These are phyloP conservation scores for Cosmia trapezina DNA, from an alignment of 2,888 invertebrate species.

Conservation along the genomic window DNA sequence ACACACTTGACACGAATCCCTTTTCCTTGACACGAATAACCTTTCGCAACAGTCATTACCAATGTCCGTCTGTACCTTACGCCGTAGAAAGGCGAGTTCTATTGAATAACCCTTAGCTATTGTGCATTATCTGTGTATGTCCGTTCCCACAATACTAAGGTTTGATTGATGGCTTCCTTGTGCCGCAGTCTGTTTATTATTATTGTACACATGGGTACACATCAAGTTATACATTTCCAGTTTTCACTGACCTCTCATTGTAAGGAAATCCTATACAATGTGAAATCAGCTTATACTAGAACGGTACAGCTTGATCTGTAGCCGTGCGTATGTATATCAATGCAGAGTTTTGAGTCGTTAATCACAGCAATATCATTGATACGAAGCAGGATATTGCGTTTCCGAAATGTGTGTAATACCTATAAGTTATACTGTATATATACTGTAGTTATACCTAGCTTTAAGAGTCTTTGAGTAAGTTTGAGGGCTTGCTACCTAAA, in stretches of 20 bases:
- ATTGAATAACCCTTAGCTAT: slow-evolving; percentile 51
- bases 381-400: neutral
- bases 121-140: slow-evolving; percentile 58
- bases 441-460: no score
- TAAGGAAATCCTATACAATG: no score
- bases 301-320: no score
- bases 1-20: neutral
- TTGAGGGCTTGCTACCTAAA: no score
- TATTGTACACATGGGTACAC: slow-evolving; percentile 45
- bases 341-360: slow-evolving; percentile 49
- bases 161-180: slow-evolving; percentile 70
- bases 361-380: slow-evolving; percentile 28
- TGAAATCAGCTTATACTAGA: no score
- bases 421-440: neutral
- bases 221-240: no score
- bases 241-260: no score
- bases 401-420: neutral
- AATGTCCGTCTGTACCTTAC: slow-evolving; percentile 1
- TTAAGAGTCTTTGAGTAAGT: neutral
- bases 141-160: slow-evolving; percentile 51
- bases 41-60: neutral
- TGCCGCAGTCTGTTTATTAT: slow-evolving; percentile 53
- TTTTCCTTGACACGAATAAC: neutral
- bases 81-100: slow-evolving; percentile 13
- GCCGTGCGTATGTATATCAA: no score